Base-by-base conservation (phyloP, 2,797 vertebrate species). In the Crossoptilon crossoptilon region DNA sequence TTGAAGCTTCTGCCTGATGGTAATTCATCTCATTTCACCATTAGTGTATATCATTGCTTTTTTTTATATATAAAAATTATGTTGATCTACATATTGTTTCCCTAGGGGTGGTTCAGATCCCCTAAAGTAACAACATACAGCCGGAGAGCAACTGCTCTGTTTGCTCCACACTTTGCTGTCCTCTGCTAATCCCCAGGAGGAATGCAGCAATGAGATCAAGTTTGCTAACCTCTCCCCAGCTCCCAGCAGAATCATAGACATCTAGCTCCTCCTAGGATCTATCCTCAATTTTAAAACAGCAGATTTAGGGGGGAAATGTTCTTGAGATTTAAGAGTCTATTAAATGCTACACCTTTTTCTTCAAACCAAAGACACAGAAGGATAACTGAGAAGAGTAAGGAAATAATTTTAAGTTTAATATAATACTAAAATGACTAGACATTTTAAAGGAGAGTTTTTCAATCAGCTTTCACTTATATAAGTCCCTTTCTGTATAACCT, bases 1-100 rank as follows among this genome's bases (percentile, higher is more conserved):
- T 93, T 91, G 94, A 75, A 8, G 8, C 41, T 94, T 94, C 87
- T 79, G 67, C 67, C 55, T 82, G 58, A 94, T 76, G 27, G 66
- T 93, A 68, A 96, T 95, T 93, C 92, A 87, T 89, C 55, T 85
- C 58, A 75, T 95, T 94, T 93, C 64, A 82, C 24, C 44, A 56
- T 60, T 71, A 84, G n/a, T 73, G 75, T 82, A 64, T 93, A 69
- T 89, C 48, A 66, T 55, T 81, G 19, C 15, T 53, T 53, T 39
- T 91, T 88, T 88, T 4, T 14, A 49, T 91, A 82, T 71, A 91
- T 68, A 95, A 89, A 93, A 93, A 85, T 59, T 56, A 4, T 14
- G 55, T 86, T 53, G 73, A 55, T 55, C 78, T 90, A 39, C 51
- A 76, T 56, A 8, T 48, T 59, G 31, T 59, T 94, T 19, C 33